phyloP scores from a whole-genome alignment of 2,797 vertebrate genomes.

The Pipistrellus pipistrellus region DNA sequence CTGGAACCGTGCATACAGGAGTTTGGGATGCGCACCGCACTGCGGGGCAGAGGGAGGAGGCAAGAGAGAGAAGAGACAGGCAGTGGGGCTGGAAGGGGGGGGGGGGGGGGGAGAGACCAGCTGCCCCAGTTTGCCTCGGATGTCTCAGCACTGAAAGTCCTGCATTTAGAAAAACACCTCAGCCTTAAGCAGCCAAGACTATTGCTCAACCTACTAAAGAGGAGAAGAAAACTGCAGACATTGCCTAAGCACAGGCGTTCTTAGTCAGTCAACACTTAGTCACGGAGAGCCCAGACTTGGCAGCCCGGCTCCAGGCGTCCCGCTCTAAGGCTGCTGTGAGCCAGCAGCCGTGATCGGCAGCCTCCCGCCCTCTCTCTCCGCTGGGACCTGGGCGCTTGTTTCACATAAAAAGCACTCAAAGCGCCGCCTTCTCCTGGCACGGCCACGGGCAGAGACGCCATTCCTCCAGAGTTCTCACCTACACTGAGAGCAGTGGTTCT shows the following conservation, averaged over 20 bases:
- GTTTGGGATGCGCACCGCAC: background rate
- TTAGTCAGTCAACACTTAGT: background rate
- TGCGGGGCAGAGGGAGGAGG: background rate
- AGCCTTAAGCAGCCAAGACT: background rate
- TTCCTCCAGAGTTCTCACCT: background rate
- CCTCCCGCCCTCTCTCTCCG: background rate
- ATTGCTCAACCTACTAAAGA: background rate
- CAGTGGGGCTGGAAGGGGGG: background rate
- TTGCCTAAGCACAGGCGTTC: background rate
- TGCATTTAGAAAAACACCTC: background rate
- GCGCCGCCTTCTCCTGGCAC: background rate
- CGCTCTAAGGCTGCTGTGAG: background rate
- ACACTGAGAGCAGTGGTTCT: background rate
- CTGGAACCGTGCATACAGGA: background rate
- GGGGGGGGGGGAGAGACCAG: background rate
- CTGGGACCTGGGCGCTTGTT: background rate
- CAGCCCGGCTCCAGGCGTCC: background rate
- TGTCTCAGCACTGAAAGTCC: background rate
- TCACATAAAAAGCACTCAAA: background rate
- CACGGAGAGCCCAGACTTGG: background rate
- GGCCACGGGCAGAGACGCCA: too few relatives aligned
- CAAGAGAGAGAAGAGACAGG: background rate
- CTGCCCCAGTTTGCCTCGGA: background rate
- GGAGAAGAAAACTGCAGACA: background rate
- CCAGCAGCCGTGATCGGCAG: fast-evolving